phyloP scores from a whole-genome alignment of 2,888 invertebrate species.

The Lepidonotus clava region DNA sequence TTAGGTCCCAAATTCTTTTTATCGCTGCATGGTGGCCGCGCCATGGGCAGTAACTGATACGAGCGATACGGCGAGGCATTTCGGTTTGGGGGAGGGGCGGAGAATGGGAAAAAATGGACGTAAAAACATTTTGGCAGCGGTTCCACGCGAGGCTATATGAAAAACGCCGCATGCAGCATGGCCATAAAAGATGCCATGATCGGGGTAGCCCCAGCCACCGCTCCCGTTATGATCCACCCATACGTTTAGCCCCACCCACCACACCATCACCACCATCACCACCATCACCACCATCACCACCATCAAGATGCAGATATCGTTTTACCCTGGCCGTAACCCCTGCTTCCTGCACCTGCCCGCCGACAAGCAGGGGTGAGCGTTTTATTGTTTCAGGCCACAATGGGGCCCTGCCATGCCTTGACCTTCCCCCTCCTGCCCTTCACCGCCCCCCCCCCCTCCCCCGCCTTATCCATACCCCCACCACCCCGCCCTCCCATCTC shows the following conservation, averaged over 20 bases:
- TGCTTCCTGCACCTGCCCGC: constrained; percentile 27
- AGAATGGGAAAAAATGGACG: background rate
- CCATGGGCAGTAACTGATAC: background rate
- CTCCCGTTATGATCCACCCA: constrained; percentile 16
- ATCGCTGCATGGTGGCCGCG: background rate
- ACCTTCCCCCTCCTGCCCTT: background rate
- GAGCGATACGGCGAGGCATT: background rate
- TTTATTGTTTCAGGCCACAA: constrained; percentile 46
- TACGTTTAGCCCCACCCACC: background rate
- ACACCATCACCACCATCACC: background rate
- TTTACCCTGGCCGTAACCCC: background rate
- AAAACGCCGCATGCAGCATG: background rate
- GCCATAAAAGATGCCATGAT: constrained; percentile 27
- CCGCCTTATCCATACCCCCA: background rate
- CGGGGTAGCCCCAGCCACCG: background rate
- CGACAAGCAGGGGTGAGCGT: background rate
- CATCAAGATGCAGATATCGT: constrained; percentile 21
- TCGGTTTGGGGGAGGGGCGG: background rate
- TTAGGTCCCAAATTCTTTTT: background rate
- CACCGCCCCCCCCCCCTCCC: background rate
- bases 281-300: background rate
- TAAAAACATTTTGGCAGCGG: constrained; percentile 37
- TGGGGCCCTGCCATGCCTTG: background rate
- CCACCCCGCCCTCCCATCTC: background rate
- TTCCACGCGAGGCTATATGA: constrained; percentile 20